Evolutionary conservation across 2,113 vertebrate genomes (phyloP), one percentile per base, ranked within the genome.

Genomic region (Istiophorus platypterus): DNA sequence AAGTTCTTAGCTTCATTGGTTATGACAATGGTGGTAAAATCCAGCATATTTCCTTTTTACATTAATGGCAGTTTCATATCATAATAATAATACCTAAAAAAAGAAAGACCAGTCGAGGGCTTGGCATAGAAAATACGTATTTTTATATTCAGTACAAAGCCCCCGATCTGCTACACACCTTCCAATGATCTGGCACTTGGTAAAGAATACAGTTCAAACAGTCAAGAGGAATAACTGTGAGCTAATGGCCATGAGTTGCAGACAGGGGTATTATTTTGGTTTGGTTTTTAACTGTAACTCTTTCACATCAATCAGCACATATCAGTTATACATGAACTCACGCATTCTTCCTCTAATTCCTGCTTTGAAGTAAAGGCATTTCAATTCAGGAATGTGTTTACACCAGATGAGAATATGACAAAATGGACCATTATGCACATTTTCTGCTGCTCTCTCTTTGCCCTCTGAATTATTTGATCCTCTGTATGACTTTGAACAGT

Each of bases 171-270:
- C 42, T 57, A 47, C 20, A 69, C 22, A 72, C 65, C 31, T 20
- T 65, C 24, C 68, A n/a, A 4, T 7, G 5, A 65, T 34, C 8
- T 29, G 4, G 2, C 59, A 54, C 41, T 74, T 62, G 24, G 0
- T 9, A 61, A 52, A 41, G 1, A 78, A 80, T 20, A 24, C 24
- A 31, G 20, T 34, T 59, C 26, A 79, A 72, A 54, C n/a, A 51
- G 47, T 75, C 39, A 68, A 69, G 49, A 87, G 52, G 59, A 11
- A 42, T 56, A n/a, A n/a, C 6, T 54, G 31, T 47, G 59, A 74
- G 20, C 63, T 34, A 34, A 71, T 29, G n/a, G 11, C 47, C 39
- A 37, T 34, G 12, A 41, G 13, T 37, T 70, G 13, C 7, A 83
- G 26, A 18, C 29, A 39, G 24, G 2, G 56, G 64, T 41, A 31